A percentile compares a stretch with the other conserved stretches of the same genome.
Evolutionary conservation across 2,113 vertebrate genomes (phyloP).

Genomic region (Nipponia nippon): DNA sequence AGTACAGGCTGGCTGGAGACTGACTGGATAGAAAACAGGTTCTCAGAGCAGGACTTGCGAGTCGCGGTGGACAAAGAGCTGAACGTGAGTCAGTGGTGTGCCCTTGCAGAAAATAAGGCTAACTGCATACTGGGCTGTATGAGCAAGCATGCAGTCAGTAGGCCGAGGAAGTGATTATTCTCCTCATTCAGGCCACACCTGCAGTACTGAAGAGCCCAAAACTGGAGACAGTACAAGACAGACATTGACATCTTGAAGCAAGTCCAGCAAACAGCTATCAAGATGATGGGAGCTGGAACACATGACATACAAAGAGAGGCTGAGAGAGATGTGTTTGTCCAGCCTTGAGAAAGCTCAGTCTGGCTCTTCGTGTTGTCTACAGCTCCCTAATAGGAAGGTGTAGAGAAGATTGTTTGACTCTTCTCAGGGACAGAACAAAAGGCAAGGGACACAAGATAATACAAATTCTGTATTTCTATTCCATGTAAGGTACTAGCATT

Average conservation of each 20-base stretch:
- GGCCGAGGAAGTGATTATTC: too few relatives aligned
- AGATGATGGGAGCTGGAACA: background rate
- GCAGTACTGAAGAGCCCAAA: too few relatives aligned
- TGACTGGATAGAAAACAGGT: background rate
- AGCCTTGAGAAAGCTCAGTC: background rate
- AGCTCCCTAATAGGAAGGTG: background rate
- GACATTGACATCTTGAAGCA: too few relatives aligned
- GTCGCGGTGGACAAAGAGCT: background rate
- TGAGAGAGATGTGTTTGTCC: background rate
- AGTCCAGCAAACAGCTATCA: background rate
- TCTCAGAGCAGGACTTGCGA: background rate
- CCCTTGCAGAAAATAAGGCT: background rate
- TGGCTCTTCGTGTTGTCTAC: background rate
- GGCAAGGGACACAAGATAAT: background rate
- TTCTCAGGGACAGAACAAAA: background rate
- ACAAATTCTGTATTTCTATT: background rate
- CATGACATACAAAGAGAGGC: background rate
- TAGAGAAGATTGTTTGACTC: background rate
- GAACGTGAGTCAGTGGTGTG: background rate
- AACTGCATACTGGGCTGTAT: background rate
- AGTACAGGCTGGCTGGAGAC: background rate
- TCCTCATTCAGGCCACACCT: too few relatives aligned
- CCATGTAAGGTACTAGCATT: background rate
- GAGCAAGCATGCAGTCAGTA: background rate
- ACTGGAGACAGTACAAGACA: too few relatives aligned